Evolutionary conservation across 1,140 invertebrate species (phyloP), one percentile per base, ranked within the genome.

Genomic region (Pogonomyrmex barbatus): DNA sequence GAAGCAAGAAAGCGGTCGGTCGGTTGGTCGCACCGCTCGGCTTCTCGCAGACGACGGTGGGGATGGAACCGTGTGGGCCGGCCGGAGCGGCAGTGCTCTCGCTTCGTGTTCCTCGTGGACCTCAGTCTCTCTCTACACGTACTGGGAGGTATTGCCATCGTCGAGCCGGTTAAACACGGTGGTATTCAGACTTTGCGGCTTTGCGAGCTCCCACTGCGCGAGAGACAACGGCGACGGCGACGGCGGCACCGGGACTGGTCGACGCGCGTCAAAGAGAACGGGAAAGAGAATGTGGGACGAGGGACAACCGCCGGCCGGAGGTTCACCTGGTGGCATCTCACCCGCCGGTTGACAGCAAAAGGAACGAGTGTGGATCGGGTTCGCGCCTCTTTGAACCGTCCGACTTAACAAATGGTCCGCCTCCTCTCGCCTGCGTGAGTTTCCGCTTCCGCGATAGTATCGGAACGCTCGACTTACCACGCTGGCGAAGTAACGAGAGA

Each of bases 1-100:
- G 89, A 79, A 91, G 91, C 92, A 94, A 94, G 92, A 93, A 94
- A 93, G 91, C 92, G 92, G 91, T 87, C 87, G 84, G 85, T 89
- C 91, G 90, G 89, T 83, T 54, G 84, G 62, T 86, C 88, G 76
- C 54, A 78, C 71, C 78, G 54, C 79, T 86, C 65, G 65, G 86
- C 67, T 86, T 60, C 85, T 47, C 65, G 39, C 85, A 81, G 63
- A 81, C 8, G 85, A 45, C 52, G 89, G 91, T 89, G 91, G 91
- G 91, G 91, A 87, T 89, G 63, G 77, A 90, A 76, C 85, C 90
- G 92, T 92, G 91, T 92, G 91, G 92, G 92, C 90, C 90, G 90
- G 68, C 56, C 76, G 47, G 77, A 82, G 63, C 67, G 77, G 54
- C 50, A 83, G 85, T 87, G 86, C 89, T 89, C 89, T 89, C 73